Evolutionary conservation across 2,888 invertebrate species (phyloP).

Genomic region (Drosophila incognita): DNA sequence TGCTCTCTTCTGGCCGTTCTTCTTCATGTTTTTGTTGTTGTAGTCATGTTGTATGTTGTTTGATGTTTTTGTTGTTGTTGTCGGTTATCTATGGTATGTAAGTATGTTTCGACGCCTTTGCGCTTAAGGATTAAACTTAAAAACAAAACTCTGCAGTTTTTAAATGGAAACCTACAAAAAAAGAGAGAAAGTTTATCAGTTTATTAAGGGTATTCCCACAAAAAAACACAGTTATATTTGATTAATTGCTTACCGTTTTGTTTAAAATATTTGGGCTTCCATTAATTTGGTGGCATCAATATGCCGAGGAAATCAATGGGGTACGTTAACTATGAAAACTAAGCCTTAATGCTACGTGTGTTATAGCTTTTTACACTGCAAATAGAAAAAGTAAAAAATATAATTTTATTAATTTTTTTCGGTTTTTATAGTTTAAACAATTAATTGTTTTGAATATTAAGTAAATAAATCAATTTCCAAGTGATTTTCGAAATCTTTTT

Average conservation of each 20-base stretch:
- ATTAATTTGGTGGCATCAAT: conserved; percentile 57
- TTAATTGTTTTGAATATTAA: neutral
- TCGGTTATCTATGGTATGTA: conserved; percentile 55
- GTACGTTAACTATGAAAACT: conserved; percentile 74
- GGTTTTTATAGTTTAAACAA: neutral
- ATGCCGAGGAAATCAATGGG: conserved; percentile 72
- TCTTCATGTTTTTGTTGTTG: conserved; percentile 21
- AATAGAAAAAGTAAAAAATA: conserved; percentile 42
- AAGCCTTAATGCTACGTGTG: conserved; percentile 72
- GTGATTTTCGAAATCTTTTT: conserved; percentile 8
- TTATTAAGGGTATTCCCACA: neutral
- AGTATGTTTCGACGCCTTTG: conserved; percentile 30
- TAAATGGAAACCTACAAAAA: conserved; percentile 67
- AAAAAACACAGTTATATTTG: neutral
- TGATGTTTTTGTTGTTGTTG: conserved; percentile 45
- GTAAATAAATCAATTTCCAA: conserved; percentile 2
- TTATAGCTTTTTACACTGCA: conserved; percentile 77
- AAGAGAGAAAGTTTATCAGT: neutral
- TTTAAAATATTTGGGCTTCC: conserved; percentile 75
- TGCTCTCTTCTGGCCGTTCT: conserved; percentile 45
- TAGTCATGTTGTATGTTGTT: conserved; percentile 29
- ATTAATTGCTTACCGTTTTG: conserved; percentile 67
- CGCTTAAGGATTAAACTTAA: conserved; percentile 39
- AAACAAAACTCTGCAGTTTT: conserved; percentile 57
- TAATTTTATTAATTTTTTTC: conserved; percentile 4